Evolutionary conservation across 2,888 invertebrate genomes (phyloP).

Genomic region (Macaria liturata): DNA sequence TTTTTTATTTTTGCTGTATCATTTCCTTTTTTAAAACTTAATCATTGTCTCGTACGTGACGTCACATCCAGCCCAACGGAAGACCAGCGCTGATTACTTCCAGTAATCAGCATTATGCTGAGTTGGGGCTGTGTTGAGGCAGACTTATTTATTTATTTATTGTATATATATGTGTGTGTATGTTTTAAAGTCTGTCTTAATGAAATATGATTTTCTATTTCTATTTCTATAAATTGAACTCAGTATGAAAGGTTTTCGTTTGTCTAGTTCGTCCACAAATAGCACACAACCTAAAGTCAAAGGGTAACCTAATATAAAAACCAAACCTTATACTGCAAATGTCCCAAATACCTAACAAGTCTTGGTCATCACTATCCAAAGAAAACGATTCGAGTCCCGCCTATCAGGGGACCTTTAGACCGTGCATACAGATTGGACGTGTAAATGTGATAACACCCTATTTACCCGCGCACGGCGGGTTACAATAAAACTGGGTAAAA

Average conservation of each 20-base stretch:
- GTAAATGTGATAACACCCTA: constrained; percentile 70
- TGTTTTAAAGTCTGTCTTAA: too few relatives aligned
- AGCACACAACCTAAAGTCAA: background rate
- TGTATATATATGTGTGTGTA: too few relatives aligned
- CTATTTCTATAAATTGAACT: too few relatives aligned
- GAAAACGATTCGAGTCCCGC: constrained; percentile 39
- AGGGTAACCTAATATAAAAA: constrained; percentile 4
- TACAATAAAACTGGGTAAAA: constrained; percentile 52
- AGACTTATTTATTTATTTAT: too few relatives aligned
- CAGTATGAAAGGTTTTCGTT: background rate
- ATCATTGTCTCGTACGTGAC: too few relatives aligned
- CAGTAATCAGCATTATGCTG: too few relatives aligned
- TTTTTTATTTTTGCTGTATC: too few relatives aligned
- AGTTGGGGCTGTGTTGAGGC: too few relatives aligned
- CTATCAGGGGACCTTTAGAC: constrained; percentile 64
- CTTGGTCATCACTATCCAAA: constrained; percentile 14
- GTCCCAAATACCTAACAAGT: constrained; percentile 10
- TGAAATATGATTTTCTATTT: too few relatives aligned
- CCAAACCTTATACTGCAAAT: constrained; percentile 10
- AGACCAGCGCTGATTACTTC: too few relatives aligned
- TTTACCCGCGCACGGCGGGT: constrained; percentile 42
- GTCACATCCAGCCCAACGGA: too few relatives aligned
- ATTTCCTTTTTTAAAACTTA: too few relatives aligned
- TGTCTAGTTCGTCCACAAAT: background rate
- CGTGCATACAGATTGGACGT: constrained; percentile 77